Conservation (phyloP, 2,113 vertebrate genomes). For the Rhinoptilus africanus region DNA sequence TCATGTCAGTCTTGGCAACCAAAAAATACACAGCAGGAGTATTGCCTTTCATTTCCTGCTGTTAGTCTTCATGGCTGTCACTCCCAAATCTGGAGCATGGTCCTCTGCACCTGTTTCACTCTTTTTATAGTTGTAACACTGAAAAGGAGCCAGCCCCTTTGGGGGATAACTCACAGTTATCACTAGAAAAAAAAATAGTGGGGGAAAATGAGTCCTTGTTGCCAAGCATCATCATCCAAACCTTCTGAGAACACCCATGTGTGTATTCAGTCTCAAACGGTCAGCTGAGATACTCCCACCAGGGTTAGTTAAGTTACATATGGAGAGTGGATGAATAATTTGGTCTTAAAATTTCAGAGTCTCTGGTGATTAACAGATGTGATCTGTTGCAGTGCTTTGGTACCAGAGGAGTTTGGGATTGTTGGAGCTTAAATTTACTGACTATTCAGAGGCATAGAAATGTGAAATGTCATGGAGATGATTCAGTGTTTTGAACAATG, state of each 20-base stretch:
- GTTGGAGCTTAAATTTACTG: background rate
- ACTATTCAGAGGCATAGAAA: background rate
- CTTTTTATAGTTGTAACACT: slow-evolving; percentile 1
- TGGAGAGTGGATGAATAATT: background rate
- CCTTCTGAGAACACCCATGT: background rate
- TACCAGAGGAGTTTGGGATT: background rate
- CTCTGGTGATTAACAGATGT: background rate
- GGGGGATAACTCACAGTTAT: background rate
- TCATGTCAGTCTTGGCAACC: slow-evolving; percentile 18
- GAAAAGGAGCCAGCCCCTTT: background rate
- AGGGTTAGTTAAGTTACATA: background rate
- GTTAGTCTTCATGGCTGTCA: slow-evolving; percentile 18
- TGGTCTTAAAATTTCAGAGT: background rate
- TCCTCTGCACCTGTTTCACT: slow-evolving; percentile 32
- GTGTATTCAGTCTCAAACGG: background rate
- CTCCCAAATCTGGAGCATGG: slow-evolving; percentile 2
- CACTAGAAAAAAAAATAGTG: background rate
- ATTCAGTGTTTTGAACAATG: background rate
- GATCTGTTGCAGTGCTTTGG: background rate
- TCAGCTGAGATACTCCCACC: background rate
- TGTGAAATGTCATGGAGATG: background rate
- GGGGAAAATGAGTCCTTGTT: background rate
- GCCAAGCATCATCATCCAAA: background rate
- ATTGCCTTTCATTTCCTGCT: slow-evolving; percentile 38
- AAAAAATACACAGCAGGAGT: slow-evolving; percentile 14